phyloP scores from a whole-genome alignment of 1,140 invertebrate genomes.

The Cydia fagiglandana region DNA sequence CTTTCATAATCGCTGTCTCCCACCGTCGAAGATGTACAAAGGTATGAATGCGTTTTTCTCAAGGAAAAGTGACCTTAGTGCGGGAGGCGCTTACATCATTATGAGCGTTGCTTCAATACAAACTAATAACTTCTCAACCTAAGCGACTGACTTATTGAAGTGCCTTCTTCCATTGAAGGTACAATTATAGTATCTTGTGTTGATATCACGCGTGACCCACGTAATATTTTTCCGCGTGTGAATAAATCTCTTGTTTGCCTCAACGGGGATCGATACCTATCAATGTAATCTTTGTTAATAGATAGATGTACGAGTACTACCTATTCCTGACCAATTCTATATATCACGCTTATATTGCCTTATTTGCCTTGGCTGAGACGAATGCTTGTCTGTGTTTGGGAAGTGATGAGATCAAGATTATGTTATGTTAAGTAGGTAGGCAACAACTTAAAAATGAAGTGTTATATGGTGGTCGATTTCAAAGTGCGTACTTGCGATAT shows the following conservation, averaged over 20 bases:
- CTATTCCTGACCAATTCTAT: too few relatives aligned
- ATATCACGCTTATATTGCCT: neutral
- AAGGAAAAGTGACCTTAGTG: neutral
- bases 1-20: conserved; percentile 25
- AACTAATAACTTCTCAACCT: neutral
- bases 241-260: neutral
- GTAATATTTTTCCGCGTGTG: neutral
- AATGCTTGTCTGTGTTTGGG: neutral
- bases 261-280: too few relatives aligned
- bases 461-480: neutral
- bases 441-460: neutral
- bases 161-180: neutral
- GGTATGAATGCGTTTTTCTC: neutral
- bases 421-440: neutral
- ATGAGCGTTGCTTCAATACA: neutral
- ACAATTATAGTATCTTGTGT: neutral
- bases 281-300: too few relatives aligned
- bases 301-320: too few relatives aligned
- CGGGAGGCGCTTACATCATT: neutral
- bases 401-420: neutral
- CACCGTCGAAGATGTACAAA: neutral
- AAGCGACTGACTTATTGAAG: neutral
- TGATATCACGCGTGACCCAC: neutral
- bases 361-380: neutral
- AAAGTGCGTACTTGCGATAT: neutral